Evolutionary conservation across 2,113 vertebrate species (phyloP).

Genomic region (Pollimyrus isidori): DNA sequence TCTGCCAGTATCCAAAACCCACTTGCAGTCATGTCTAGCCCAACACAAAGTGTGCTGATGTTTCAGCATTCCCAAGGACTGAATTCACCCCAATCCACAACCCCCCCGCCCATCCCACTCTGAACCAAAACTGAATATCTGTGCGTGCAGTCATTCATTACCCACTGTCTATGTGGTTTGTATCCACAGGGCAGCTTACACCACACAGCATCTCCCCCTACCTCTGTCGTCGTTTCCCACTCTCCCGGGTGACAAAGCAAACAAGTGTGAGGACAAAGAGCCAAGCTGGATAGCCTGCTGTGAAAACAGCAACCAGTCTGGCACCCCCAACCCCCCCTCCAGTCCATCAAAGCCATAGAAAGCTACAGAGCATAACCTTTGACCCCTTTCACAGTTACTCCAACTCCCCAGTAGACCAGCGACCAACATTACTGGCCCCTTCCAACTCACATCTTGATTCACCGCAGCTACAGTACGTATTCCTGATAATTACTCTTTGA

Average conservation of each 20-base stretch:
- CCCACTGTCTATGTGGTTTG: slow-evolving; percentile 26
- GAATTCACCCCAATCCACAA: slow-evolving; percentile 43
- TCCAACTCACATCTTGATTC: not conserved
- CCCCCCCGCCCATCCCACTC: slow-evolving; percentile 24
- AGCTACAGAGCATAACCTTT: not conserved
- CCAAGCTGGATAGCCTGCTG: slow-evolving; percentile 52
- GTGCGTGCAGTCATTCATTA: slow-evolving; percentile 36
- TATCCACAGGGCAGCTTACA: slow-evolving; percentile 9
- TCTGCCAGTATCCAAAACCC: not conserved
- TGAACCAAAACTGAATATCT: slow-evolving; percentile 33
- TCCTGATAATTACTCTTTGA: slow-evolving; percentile 1
- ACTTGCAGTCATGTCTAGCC: not conserved
- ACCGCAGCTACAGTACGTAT: not conserved
- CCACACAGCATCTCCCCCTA: slow-evolving; percentile 17
- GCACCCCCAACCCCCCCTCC: slow-evolving; percentile 30
- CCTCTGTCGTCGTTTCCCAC: slow-evolving; percentile 38
- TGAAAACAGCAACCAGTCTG: slow-evolving; percentile 60
- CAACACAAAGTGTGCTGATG: slow-evolving; percentile 31
- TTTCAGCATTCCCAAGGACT: slow-evolving; percentile 47
- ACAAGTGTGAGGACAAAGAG: slow-evolving; percentile 60
- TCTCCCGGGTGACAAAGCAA: slow-evolving; percentile 68
- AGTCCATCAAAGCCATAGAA: slow-evolving; percentile 17
- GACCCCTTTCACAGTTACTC: not conserved
- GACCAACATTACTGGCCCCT: not conserved
- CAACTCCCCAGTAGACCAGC: not conserved